These are phyloP conservation scores for Globia sparganii DNA, from an alignment of 2,888 invertebrate species.

Conservation along the genomic window DNA sequence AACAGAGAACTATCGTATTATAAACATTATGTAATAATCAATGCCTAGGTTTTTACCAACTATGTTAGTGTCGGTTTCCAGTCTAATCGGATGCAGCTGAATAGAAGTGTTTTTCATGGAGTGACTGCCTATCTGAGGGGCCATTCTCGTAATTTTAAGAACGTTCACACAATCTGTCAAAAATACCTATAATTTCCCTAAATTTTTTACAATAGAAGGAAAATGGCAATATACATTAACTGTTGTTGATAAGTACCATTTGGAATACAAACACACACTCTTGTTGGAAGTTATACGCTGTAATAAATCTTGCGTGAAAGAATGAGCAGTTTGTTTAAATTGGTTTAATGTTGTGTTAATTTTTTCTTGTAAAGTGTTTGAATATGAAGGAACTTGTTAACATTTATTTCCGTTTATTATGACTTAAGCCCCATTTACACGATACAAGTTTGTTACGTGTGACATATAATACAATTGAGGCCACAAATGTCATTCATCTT, in stretches of 20 bases:
- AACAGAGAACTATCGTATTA: neutral
- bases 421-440: neutral
- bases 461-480: too few species aligned
- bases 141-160: too few species aligned
- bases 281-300: neutral
- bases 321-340: constrained; percentile 2
- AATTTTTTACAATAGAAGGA: too few species aligned
- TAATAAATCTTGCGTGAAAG: constrained; percentile 10
- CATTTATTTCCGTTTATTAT: neutral
- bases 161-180: too few species aligned
- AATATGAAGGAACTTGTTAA: neutral
- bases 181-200: too few species aligned
- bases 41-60: neutral
- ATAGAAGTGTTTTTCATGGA: neutral
- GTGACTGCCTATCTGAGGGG: neutral
- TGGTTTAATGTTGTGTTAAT: constrained; percentile 1
- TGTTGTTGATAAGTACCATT: neutral
- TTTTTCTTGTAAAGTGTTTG: neutral
- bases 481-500: too few species aligned
- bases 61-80: neutral
- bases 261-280: neutral
- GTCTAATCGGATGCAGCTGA: neutral
- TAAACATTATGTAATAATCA: neutral
- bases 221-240: neutral
- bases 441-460: too few species aligned